Percentiles rank a stretch among this genome's conserved stretches.
Evolutionary conservation across 2,797 vertebrate genomes (phyloP).

Genomic region (Xenops minutus): DNA sequence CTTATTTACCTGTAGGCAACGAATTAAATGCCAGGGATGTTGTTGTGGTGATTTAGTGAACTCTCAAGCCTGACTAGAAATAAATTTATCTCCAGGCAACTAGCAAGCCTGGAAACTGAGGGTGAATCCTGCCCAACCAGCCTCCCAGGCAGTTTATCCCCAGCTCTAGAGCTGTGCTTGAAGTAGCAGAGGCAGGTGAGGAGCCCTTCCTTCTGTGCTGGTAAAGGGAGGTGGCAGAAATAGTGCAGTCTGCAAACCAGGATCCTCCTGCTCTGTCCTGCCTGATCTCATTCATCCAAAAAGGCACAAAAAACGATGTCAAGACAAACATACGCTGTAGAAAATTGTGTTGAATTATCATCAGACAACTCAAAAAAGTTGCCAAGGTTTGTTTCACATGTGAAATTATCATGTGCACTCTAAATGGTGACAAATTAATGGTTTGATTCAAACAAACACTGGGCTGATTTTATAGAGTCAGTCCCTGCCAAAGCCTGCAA

Average conservation of each 20-base stretch:
- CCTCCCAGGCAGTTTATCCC: background rate
- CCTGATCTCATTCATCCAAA: background rate
- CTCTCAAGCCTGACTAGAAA: background rate
- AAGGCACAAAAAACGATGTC: background rate
- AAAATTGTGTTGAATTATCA: background rate
- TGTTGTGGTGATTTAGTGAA: background rate
- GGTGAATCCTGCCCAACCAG: background rate
- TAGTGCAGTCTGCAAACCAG: background rate
- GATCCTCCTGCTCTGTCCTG: background rate
- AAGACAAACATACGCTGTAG: background rate
- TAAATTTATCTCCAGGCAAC: slow-evolving; percentile 26
- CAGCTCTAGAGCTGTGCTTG: background rate
- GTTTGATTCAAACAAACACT: background rate
- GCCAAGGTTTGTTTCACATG: background rate
- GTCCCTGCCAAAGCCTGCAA: background rate
- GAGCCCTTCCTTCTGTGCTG: background rate
- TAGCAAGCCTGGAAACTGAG: background rate
- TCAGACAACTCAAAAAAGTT: background rate
- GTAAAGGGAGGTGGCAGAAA: background rate
- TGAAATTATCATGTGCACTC: background rate
- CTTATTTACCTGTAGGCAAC: background rate
- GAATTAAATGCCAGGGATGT: background rate
- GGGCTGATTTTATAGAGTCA: background rate
- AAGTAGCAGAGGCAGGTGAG: background rate
- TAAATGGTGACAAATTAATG: background rate